Conservation (phyloP, 2,113 vertebrate genomes). For the Cavia aperea region DNA sequence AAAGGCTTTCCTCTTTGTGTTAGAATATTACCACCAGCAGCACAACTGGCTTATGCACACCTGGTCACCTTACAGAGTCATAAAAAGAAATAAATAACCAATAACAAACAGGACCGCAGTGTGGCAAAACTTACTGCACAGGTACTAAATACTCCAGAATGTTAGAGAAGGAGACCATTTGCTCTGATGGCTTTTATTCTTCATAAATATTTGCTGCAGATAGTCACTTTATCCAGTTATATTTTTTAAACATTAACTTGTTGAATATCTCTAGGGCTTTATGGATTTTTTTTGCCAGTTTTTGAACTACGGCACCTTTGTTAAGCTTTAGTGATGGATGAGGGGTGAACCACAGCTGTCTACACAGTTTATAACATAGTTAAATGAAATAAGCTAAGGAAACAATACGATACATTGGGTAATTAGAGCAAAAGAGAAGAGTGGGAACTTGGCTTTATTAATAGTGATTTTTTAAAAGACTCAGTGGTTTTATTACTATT, state of each 20-base stretch:
- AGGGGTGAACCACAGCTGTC: background rate
- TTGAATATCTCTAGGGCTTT: background rate
- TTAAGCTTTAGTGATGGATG: background rate
- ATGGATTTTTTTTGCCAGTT: conserved; percentile 19
- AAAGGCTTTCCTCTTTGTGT: background rate
- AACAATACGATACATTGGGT: background rate
- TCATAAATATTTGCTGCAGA: conserved; percentile 11
- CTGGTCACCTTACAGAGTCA: background rate
- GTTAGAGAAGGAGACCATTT: background rate
- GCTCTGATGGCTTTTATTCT: background rate
- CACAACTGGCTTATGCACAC: background rate
- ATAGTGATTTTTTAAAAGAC: background rate
- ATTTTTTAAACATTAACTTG: conserved; percentile 10
- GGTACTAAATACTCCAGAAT: background rate
- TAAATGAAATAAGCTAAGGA: background rate
- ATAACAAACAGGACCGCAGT: background rate
- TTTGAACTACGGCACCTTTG: conserved; percentile 16
- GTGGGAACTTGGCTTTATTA: background rate
- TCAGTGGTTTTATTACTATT: background rate
- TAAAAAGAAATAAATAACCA: background rate
- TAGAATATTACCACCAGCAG: background rate
- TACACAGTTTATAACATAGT: background rate
- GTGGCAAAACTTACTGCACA: background rate
- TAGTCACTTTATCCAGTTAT: background rate
- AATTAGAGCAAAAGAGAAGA: background rate